These are phyloP conservation scores for Lepisosteus oculatus DNA, from an alignment of 2,113 vertebrate genomes.

Conservation along the genomic window DNA sequence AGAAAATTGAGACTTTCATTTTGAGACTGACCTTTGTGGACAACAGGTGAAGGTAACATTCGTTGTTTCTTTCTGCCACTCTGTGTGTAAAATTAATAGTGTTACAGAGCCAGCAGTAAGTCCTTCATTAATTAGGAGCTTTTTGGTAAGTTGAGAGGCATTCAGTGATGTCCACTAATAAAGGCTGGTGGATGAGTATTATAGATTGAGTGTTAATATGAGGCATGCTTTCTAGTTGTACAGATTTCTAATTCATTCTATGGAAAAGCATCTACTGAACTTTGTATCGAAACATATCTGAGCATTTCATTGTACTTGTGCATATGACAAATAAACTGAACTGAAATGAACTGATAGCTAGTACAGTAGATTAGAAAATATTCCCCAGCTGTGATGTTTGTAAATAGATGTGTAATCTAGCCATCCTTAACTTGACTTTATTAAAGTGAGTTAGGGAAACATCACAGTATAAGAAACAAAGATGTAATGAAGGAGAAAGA, in stretches of 20 bases:
- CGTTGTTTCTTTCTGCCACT: too few relatives aligned
- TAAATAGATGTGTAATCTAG: not conserved
- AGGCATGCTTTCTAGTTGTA: not conserved
- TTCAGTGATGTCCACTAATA: slow-evolving; percentile 4
- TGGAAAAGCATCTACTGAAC: not conserved
- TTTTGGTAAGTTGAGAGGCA: not conserved
- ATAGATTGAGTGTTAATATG: not conserved
- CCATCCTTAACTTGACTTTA: not conserved
- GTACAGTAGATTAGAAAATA: too few relatives aligned
- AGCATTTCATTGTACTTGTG: too few relatives aligned
- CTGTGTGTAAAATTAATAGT: too few relatives aligned
- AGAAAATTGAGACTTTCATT: too few relatives aligned
- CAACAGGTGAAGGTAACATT: too few relatives aligned
- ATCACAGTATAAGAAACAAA: not conserved
- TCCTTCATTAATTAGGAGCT: slow-evolving; percentile 4
- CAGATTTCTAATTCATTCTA: not conserved
- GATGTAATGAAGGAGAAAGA: too few relatives aligned
- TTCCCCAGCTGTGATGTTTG: not conserved
- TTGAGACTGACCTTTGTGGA: too few relatives aligned
- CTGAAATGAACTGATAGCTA: too few relatives aligned
- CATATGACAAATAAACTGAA: too few relatives aligned
- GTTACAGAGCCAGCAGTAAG: too few relatives aligned
- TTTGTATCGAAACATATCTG: too few relatives aligned
- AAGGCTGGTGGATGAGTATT: not conserved
- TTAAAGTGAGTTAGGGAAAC: not conserved